phyloP scores from a whole-genome alignment of 2,113 vertebrate genomes.

The Mastomys coucha region DNA sequence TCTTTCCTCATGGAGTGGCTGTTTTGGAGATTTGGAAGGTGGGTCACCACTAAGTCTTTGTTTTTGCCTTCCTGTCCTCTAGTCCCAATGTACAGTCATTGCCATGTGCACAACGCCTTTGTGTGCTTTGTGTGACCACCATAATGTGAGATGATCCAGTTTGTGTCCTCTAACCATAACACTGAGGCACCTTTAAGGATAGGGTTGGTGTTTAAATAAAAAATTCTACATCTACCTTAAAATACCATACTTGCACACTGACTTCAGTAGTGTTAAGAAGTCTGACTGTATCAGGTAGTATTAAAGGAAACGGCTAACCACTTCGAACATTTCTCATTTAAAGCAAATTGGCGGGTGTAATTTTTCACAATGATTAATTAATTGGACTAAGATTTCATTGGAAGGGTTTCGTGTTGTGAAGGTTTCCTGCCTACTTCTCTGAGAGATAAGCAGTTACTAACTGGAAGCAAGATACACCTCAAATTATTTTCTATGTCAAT shows the following conservation, averaged over 20 bases:
- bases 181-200: not conserved
- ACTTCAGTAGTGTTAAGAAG: not conserved
- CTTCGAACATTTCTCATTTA: not conserved
- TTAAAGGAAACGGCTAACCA: not conserved
- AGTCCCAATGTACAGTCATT: not conserved
- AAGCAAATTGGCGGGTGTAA: not conserved
- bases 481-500: not conserved
- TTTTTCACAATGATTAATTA: not conserved
- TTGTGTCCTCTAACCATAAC: no score
- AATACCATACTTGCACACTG: not conserved
- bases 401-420: not conserved
- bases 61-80: not conserved
- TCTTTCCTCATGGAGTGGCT: not conserved
- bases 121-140: no score
- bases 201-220: not conserved
- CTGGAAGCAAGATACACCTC: not conserved
- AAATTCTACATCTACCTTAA: slow-evolving; percentile 12
- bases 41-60: not conserved
- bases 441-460: not conserved
- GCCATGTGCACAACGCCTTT: not conserved
- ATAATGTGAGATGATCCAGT: not conserved
- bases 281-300: not conserved
- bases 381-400: not conserved
- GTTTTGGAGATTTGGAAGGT: not conserved
- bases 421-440: not conserved